Percentiles rank a stretch among this genome's conserved stretches.
Evolutionary conservation across 64 coral and sea anemone genomes (phyloP).

Genomic region (Montipora foliosa): DNA sequence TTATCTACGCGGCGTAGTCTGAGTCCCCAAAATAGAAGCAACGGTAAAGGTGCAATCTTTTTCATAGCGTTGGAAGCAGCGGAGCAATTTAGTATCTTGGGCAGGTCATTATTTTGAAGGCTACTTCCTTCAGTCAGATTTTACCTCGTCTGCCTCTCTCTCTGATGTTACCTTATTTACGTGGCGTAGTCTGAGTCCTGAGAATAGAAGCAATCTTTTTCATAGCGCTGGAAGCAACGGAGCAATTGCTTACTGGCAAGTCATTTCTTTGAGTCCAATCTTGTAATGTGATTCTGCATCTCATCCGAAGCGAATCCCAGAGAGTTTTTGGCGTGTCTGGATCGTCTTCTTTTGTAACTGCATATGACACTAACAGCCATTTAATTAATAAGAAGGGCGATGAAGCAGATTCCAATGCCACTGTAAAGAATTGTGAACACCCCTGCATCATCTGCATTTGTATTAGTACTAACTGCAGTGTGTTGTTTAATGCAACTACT

Average conservation of each 20-base stretch:
- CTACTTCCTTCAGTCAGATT: background rate
- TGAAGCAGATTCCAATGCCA: constrained; percentile 68
- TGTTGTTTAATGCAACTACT: background rate
- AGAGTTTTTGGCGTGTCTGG: background rate
- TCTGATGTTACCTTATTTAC: background rate
- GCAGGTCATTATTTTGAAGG: background rate
- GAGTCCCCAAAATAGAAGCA: background rate
- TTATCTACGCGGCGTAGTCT: background rate
- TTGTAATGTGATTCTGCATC: constrained; percentile 53
- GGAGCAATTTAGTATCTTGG: constrained; percentile 4
- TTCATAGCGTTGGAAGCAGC: background rate
- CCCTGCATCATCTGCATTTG: constrained; percentile 58
- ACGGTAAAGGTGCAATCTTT: background rate
- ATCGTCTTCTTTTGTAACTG: constrained; percentile 41
- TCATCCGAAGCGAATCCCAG: constrained; percentile 39
- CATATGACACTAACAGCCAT: constrained; percentile 71
- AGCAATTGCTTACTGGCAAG: no score
- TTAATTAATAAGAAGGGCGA: constrained; percentile 59
- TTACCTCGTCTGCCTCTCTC: background rate
- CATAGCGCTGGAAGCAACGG: no score
- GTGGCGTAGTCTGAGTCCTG: background rate
- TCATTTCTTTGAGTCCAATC: constrained; percentile 86
- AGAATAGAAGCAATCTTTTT: background rate
- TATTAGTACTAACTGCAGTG: background rate
- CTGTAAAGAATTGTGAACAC: constrained; percentile 72